Base-by-base conservation (phyloP, 2,888 invertebrate genomes). In the Tridacna crocea region DNA sequence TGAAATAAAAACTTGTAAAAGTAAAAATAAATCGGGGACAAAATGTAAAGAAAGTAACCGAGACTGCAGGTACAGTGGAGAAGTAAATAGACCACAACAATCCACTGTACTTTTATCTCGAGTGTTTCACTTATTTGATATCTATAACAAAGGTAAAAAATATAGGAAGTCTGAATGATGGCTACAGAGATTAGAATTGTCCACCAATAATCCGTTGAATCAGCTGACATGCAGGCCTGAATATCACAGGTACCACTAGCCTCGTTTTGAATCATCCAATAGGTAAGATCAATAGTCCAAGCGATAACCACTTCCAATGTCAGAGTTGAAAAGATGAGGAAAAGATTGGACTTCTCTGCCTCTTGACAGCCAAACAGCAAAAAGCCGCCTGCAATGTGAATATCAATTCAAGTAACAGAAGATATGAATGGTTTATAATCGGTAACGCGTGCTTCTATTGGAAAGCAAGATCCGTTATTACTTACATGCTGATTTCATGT, bases 181-280 rank as follows among this genome's bases (percentile, higher is more conserved):
- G 46, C 19, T 6, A 27, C n/a, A 19, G 22, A 6, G 2, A 26
- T n/a, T 17, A 46, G 17, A 19, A 27, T n/a, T n/a, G 46, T 66
- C 66, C 66, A 66, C 66, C 66, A 66, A n/a, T 66, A 46, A 46
- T 66, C 46, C 11, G 15, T 10, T 15, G 46, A 8, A 4, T 46
- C 46, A 19, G 12, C 66, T n/a, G 27, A n/a, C 0, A 66, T 36
- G 3, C 66, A n/a, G 13, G 66, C 0, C 6, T 66, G n/a, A 0
- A n/a, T 46, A 6, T 17, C 4, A 46, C 66, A 66, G 6, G 1
- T 11, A 26, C 66, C 66, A 17, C 36, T 15, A 11, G 66, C 66
- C 66, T 66, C 66, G n/a, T 17, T 66, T n/a, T 66, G 46, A 36
- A 66, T 66, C 46, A 66, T 4, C 46, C 66, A 46, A 66, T 66